These are phyloP conservation scores for Trisateles emortualis DNA, from an alignment of 2,888 invertebrate genomes.

Conservation along the genomic window DNA sequence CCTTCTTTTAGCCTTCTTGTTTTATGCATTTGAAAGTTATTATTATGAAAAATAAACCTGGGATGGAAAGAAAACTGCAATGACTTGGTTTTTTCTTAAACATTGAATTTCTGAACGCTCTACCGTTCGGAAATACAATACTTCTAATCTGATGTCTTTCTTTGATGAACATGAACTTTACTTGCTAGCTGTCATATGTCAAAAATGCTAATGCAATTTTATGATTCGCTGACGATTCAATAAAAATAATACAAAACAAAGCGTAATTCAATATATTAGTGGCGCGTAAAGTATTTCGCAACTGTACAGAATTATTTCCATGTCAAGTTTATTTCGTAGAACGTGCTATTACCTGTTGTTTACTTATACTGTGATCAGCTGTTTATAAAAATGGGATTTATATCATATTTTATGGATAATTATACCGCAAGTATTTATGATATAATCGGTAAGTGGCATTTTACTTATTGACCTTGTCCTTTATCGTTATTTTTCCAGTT, in stretches of 20 bases:
- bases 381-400: constrained; percentile 68
- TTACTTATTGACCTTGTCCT: constrained; percentile 32
- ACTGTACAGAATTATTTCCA: constrained; percentile 43
- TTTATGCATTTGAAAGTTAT: no score
- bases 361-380: constrained; percentile 39
- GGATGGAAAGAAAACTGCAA: no score
- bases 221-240: constrained; percentile 47
- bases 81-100: no score
- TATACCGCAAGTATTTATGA: constrained; percentile 77
- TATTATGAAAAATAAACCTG: no score
- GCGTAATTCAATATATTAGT: constrained; percentile 51
- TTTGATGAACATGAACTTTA: neutral
- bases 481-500: constrained; percentile 14
- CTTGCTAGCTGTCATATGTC: neutral
- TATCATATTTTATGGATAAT: constrained; percentile 72
- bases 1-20: no score
- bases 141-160: no score
- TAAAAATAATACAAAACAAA: constrained; percentile 52
- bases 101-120: no score
- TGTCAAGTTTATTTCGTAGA: constrained; percentile 35
- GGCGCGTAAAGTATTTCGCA: constrained; percentile 40
- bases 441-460: constrained; percentile 74
- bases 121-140: no score
- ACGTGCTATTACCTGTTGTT: constrained; percentile 32
- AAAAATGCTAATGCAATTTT: constrained; percentile 26